Evolutionary conservation across 2,888 invertebrate genomes (phyloP).

Genomic region (Cosmorhoe ocellata): DNA sequence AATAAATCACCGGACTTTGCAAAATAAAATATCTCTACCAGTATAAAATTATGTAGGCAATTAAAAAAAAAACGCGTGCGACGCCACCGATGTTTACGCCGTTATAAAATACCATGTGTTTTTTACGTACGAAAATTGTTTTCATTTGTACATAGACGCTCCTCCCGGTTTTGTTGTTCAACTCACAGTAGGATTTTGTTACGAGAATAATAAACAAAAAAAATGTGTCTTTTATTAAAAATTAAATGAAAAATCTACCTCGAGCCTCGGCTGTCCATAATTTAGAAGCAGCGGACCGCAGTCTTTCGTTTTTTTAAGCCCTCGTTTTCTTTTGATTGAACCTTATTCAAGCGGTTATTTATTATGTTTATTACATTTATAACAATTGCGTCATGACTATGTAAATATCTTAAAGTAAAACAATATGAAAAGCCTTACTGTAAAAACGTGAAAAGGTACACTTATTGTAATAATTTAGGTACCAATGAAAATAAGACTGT

Average conservation of each 20-base stretch:
- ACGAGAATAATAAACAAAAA: conserved; percentile 30
- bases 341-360: conserved; percentile 2
- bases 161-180: conserved; percentile 1
- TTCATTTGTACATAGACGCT: background rate
- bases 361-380: background rate
- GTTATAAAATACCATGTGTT: background rate
- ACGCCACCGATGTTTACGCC: background rate
- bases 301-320: conserved; percentile 11
- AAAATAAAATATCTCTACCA: too few relatives aligned
- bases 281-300: conserved; percentile 18
- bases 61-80: background rate
- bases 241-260: conserved; percentile 35
- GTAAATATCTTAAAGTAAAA: background rate
- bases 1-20: too few relatives aligned
- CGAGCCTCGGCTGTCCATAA: conserved; percentile 14
- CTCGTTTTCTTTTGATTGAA: conserved; percentile 12
- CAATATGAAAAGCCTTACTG: too few relatives aligned
- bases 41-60: too few relatives aligned
- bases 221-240: conserved; percentile 27
- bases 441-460: too few relatives aligned
- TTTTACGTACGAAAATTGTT: background rate
- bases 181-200: conserved; percentile 8
- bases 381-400: background rate
- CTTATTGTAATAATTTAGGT: too few relatives aligned
- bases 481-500: too few relatives aligned